Percentiles rank a stretch among this genome's conserved stretches.
Evolutionary conservation across 2,113 vertebrate genomes (phyloP).

Genomic region (Ploceus nigricollis): DNA sequence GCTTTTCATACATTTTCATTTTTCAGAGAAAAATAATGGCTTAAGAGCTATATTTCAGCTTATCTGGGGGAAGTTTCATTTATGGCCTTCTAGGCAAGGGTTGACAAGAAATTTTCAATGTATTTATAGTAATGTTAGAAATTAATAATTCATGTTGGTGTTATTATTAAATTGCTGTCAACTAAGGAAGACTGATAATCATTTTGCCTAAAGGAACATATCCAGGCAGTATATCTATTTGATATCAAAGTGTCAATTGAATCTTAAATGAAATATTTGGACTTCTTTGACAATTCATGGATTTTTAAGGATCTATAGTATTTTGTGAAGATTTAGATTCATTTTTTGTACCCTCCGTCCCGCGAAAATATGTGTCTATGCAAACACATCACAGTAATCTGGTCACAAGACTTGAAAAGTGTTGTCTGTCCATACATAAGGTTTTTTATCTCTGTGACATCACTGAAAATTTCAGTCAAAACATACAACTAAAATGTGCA

Average conservation of each 20-base stretch:
- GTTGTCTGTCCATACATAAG: background rate
- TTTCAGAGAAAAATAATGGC: background rate
- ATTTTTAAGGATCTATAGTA: background rate
- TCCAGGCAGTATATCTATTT: background rate
- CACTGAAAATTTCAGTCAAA: background rate
- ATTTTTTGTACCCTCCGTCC: background rate
- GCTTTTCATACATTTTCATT: background rate
- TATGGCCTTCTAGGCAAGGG: background rate
- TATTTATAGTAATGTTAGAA: conserved; percentile 32
- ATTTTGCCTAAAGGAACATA: conserved; percentile 7
- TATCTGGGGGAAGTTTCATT: background rate
- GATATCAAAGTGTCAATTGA: conserved; percentile 11
- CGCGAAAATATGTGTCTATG: background rate
- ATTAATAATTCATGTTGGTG: conserved; percentile 50
- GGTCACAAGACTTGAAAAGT: background rate
- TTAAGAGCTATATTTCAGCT: background rate
- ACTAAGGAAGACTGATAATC: conserved; percentile 3
- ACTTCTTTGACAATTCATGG: background rate
- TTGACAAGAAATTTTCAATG: conserved; percentile 22
- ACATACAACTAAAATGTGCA: background rate
- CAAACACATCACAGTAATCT: background rate
- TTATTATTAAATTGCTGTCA: conserved; percentile 47
- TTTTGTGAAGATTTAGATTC: background rate
- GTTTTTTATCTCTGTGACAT: background rate
- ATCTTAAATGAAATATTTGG: conserved; percentile 1